Base-by-base conservation (phyloP, 2,888 invertebrate genomes). In the Polyploca ridens region DNA sequence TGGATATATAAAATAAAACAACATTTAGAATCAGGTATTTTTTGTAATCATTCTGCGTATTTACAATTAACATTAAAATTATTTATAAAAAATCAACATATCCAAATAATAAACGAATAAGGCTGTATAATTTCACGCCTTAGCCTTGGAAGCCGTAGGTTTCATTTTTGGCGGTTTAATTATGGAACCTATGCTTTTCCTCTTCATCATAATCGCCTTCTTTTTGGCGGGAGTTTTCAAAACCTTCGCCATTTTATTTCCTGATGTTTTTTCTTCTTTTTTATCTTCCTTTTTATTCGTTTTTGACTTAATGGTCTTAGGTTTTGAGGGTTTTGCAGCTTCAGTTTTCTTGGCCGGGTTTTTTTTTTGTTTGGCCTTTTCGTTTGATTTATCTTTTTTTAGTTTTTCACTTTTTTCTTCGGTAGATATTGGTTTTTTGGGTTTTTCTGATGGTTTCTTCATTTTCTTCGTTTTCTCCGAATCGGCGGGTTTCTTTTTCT, bases 151-250 rank as follows among this genome's bases (percentile, higher is more conserved):
- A 1, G 75, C 70, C 62, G 81, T 87, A 0, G 93, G 93, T 33
- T 87, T 91, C 93, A 93, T 93, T 82, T 89, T 91, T 0, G 93
- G 93, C 13, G 88, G 81, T 77, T 91, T 93, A 44, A 90, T 90
- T 0, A 93, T 90, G 0, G 90, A 87, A 0, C 91, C 91, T 0
- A 90, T 85, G 27, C 92, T 93, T 71, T 89, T 93, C 33, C 93
- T 76, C 66, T 86, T 91, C 75, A 84, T 82, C 74, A 89, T 82
- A 58, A 73, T 72, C 0, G 71, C 68, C 5, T 75, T 77, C 68
- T 88, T 91, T 72, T 90, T 88, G 38, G 78, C 58, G n/a, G 89
- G 86, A 66, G 88, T 83, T 60, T 72, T 67, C 19, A 66, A 60
- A 1, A 59, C 71, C 63, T 82, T 81, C 6, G 76, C 66, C 16